Evolutionary conservation across 2,797 vertebrate species (phyloP).

Genomic region (Garrulus glandarius): DNA sequence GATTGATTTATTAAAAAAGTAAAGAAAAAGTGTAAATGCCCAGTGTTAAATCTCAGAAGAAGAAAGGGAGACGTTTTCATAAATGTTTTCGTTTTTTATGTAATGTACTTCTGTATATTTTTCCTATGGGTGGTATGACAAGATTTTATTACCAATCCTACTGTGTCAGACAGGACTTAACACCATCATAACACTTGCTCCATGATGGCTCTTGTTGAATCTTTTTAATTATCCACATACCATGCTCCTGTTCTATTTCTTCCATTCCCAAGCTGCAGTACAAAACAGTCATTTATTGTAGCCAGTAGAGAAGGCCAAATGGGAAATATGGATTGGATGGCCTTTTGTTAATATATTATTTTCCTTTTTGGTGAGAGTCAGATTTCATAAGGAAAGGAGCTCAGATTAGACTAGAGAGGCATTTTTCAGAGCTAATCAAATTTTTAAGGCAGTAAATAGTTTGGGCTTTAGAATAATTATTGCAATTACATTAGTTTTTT

Average conservation of each 20-base stretch:
- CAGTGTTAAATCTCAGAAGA: neutral
- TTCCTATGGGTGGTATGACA: neutral
- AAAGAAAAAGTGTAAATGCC: neutral
- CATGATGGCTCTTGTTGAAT: neutral
- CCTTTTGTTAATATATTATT: neutral
- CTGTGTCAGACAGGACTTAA: neutral
- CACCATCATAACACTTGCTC: neutral
- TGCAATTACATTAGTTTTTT: neutral
- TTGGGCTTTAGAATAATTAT: neutral
- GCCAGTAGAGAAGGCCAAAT: neutral
- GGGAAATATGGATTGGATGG: neutral
- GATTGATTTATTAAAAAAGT: neutral
- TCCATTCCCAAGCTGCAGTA: neutral
- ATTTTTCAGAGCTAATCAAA: neutral
- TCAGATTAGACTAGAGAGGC: neutral
- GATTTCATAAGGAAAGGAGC: neutral
- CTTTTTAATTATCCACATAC: neutral
- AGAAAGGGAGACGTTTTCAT: neutral
- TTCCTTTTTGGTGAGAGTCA: neutral
- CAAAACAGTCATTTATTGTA: neutral
- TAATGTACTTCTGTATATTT: neutral
- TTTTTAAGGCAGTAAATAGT: neutral
- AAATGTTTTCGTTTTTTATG: neutral
- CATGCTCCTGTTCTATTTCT: neutral
- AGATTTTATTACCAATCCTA: neutral